Base-by-base conservation (phyloP, 2,797 vertebrate species). In the Tarsius wallacei region DNA sequence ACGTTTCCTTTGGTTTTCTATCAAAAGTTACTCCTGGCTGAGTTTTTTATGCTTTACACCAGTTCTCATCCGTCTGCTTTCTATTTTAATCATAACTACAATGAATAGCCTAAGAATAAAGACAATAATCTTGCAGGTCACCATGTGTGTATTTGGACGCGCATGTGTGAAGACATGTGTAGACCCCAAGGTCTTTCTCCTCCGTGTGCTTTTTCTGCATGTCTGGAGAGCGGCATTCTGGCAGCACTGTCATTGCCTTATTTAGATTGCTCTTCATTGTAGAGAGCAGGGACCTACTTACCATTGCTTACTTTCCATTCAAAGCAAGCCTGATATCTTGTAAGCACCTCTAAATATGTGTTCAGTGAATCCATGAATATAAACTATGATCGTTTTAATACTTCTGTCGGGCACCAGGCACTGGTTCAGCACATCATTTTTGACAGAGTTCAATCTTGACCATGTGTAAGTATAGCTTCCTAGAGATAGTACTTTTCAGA, bases 221-320 rank as follows among this genome's bases (percentile, higher is more conserved):
- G 4, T 21, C 16, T 10, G 1, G 24, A 71, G 1, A 49, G 1
- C 21, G 13, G 0, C 1, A 7, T 10, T 17, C 36, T 49, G 12
- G 49, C 14, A 19, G 0, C 1, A 4, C 13, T 33, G 0, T 8
- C 0, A 4, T 2, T 0, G 8, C 2, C 55, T 51, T 55, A 21
- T 0, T 2, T 7, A 8, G 22, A 0, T 83, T 11, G 0, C 8
- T 49, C 14, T 36, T 13, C 21, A 22, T 68, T 3, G 15, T 2
- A 2, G 59, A 36, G 16, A 28, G n/a, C 1, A 66, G 17, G 11
- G 19, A 55, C 31, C 76, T 71, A 5, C 55, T 64, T 31, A 11
- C 22, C 63, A 19, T 22, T 10, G 16, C 47, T 26, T 36, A 14
- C 17, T n/a, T 19, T 53, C 36, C 53, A 66, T 26, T 17, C 7